phyloP scores from a whole-genome alignment of 2,113 vertebrate genomes.

The Aphyosemion australe region DNA sequence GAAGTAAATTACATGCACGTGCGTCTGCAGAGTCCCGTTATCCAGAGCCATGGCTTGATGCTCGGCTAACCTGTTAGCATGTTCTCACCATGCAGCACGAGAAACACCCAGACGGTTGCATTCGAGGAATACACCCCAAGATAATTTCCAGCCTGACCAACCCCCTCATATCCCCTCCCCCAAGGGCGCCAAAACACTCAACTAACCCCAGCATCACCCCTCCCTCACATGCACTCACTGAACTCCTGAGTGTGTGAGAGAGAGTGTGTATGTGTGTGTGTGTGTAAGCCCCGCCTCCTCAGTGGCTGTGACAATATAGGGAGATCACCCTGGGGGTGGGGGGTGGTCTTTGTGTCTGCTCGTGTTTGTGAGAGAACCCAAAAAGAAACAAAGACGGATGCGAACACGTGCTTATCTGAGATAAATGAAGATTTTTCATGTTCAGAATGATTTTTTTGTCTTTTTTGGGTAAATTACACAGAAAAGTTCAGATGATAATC shows the following conservation, averaged over 20 bases:
- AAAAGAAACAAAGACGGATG: constrained; percentile 12
- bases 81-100: constrained; percentile 23
- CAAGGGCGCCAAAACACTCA: constrained; percentile 32
- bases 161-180: not conserved
- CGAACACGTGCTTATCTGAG: not conserved
- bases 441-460: not conserved
- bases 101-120: not conserved
- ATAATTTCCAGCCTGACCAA: constrained; percentile 20
- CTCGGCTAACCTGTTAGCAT: constrained; percentile 3
- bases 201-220: constrained; percentile 27
- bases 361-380: constrained; percentile 3
- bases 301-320: constrained; percentile 52
- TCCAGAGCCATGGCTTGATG: constrained; percentile 1
- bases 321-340: constrained; percentile 31
- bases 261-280: constrained; percentile 11
- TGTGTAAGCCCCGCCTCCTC: constrained; percentile 34
- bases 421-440: not conserved
- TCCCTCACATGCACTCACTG: constrained; percentile 52
- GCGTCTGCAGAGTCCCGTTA: not conserved
- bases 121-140: constrained; percentile 25
- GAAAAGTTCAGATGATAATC: no score
- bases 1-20: constrained; percentile 4
- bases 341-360: constrained; percentile 26
- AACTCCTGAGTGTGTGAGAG: constrained; percentile 37
- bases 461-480: not conserved